Base-by-base conservation (phyloP, 2,888 invertebrate genomes). In the Hypselothyrea guttata region DNA sequence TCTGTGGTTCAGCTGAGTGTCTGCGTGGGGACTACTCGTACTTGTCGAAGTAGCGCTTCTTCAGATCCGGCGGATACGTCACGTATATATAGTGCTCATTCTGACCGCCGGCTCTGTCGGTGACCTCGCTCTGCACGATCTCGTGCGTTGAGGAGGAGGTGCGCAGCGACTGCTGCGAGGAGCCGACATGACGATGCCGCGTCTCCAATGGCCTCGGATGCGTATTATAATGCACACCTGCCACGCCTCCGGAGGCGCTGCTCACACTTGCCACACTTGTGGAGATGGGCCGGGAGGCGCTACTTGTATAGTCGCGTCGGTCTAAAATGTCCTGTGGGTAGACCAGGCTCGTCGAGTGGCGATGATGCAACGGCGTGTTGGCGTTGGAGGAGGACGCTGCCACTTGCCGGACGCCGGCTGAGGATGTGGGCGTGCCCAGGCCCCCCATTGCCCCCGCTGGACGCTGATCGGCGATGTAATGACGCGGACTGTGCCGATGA, bases 1-100 rank as follows among this genome's bases (percentile, higher is more conserved):
- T 7, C 1, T 31, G 16, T 35, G 28, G n/a, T n/a, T 49, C 48
- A 7, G 7, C 16, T n/a, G 4, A 27, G 27, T 4, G 30, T 4
- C 9, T 7, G n/a, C n/a, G n/a, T n/a, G n/a, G n/a, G 7, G 12
- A 22, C 53, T 71, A 89, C 78, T 89, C 88, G 74, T 88, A 88
- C 71, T 88, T 88, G 91, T 96, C 96, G 77, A 96, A 92, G 83
- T 96, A 92, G 70, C 96, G 92, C 84, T 95, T 93, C 90, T 96
- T 96, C 66, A 96, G 91, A 90, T 96, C 96, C 33, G 95, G 95
- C 75, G 96, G 96, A 92, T 96, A 96, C 49, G 95, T 95, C 76
- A 96, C 96, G 90, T 96, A 96, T 86, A 96, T 96, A 90, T 96
- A 96, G 88, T 94, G 94, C 90, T 94, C 94, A 88, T 94, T 94